Base-by-base conservation (phyloP, 2,888 invertebrate genomes). In the Eilema griseolum region DNA sequence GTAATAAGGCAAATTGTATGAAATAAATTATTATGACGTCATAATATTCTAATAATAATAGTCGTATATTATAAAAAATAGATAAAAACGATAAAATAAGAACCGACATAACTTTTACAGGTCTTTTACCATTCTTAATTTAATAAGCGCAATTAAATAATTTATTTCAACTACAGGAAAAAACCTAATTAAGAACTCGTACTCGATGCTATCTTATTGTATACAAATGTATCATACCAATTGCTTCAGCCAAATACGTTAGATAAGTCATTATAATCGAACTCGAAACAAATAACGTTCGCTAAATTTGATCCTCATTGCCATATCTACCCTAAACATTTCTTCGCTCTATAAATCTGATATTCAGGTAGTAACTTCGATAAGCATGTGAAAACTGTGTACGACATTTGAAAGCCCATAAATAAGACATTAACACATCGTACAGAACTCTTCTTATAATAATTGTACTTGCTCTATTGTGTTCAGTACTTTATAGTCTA, bases 391-490 rank as follows among this genome's bases (percentile, higher is more conserved):
- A 95, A 93, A 95, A 95, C 78, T 89, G 89, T 87, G 80, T 93
- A 90, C 88, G 85, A 86, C 85, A 90, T 88, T 87, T 81, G 85
- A 86, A 85, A 86, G 89, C 89, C 91, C 93, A 95, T 95, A 95
- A 95, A 95, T 95, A 95, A 90, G 92, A 92, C 91, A 94, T 95
- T 94, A 94, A 89, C 94, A 94, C 91, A 86, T 95, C 93, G 88
- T 94, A 90, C 83, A 80, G 74, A 81, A 68, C 86, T 85, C 84
- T 90, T 86, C 88, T 88, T 90, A 89, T 91, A 90, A 89, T 91
- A 90, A 89, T 90, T 91, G 89, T 86, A 87, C 85, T 83, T 85
- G 82, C 80, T 82, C 88, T 84, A 89, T 93, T 93, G 91, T 92
- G 78, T 71, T 76, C 73, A 80, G 73, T 89, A 85, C 81, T 92